These are phyloP conservation scores for Dicentrarchus labrax DNA, from an alignment of 2,113 vertebrate genomes.

Conservation along the genomic window DNA sequence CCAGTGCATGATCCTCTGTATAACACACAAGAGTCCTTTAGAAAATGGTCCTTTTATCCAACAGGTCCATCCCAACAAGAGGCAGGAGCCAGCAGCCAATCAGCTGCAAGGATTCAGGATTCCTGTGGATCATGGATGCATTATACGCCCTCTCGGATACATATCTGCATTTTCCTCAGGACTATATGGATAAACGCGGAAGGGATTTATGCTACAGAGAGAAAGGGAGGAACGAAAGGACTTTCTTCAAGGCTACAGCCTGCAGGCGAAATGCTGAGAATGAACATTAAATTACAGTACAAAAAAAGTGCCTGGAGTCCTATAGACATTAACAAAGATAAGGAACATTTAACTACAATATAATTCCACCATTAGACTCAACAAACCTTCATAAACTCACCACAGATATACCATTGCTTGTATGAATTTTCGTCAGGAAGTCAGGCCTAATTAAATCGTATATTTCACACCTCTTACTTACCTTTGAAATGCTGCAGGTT, in stretches of 20 bases:
- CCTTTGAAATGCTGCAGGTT: constrained; percentile 52
- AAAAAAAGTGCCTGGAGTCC: not conserved
- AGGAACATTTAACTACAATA: not conserved
- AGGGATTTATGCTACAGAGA: constrained; percentile 32
- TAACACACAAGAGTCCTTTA: constrained; percentile 90
- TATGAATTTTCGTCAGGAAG: not conserved
- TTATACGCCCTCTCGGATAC: constrained; percentile 72
- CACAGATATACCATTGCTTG: not conserved
- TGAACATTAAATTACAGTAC: not conserved
- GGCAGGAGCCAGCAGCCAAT: constrained; percentile 94
- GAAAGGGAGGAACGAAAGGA: not conserved
- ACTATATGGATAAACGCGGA: constrained; percentile 43
- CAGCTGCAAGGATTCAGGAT: constrained; percentile 88
- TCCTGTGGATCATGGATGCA: constrained; percentile 87
- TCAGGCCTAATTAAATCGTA: constrained; percentile 27
- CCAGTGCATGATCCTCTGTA: constrained; percentile 89
- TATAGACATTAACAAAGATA: not conserved
- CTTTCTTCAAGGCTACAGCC: not conserved
- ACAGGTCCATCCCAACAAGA: constrained; percentile 94
- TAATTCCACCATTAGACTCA: not conserved
- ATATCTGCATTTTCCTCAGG: constrained; percentile 68
- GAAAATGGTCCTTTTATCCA: constrained; percentile 97
- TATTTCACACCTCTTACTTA: constrained; percentile 9
- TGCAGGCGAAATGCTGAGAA: not conserved
- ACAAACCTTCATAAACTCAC: not conserved